phyloP scores from a whole-genome alignment of 2,888 invertebrate genomes.

The Agelastica alni region DNA sequence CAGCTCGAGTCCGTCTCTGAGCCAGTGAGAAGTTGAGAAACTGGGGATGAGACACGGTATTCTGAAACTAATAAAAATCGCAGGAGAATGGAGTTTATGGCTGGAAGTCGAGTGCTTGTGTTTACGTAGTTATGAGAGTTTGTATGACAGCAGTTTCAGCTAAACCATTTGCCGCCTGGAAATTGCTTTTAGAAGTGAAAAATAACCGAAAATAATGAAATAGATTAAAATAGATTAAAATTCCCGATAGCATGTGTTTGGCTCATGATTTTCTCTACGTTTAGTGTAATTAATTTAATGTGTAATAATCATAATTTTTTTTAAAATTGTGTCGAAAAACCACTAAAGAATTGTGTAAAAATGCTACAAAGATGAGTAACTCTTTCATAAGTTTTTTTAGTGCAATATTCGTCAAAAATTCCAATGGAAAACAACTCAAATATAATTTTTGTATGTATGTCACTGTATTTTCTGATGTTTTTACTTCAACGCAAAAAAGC shows the following conservation, averaged over 20 bases:
- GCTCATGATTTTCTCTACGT: too few relatives aligned
- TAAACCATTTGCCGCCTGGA: slow-evolving; percentile 6
- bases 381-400: too few relatives aligned
- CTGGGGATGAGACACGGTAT: slow-evolving; percentile 5
- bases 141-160: slow-evolving; percentile 14
- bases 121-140: slow-evolving; percentile 16
- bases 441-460: too few relatives aligned
- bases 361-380: too few relatives aligned
- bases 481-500: too few relatives aligned
- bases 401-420: too few relatives aligned
- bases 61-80: slow-evolving; percentile 16
- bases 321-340: too few relatives aligned
- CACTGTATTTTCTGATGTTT: too few relatives aligned
- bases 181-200: slow-evolving; percentile 4
- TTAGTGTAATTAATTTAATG: too few relatives aligned
- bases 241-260: neutral
- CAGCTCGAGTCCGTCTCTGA: slow-evolving; percentile 4
- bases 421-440: too few relatives aligned
- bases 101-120: slow-evolving; percentile 4
- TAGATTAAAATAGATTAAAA: slow-evolving; percentile 8
- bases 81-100: slow-evolving; percentile 8
- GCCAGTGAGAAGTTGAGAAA: neutral
- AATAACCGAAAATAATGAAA: slow-evolving; percentile 1
- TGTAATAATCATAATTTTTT: too few relatives aligned
- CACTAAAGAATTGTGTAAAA: too few relatives aligned